Conservation (phyloP, 2,797 vertebrate genomes). For the Cirrhinus molitorella region DNA sequence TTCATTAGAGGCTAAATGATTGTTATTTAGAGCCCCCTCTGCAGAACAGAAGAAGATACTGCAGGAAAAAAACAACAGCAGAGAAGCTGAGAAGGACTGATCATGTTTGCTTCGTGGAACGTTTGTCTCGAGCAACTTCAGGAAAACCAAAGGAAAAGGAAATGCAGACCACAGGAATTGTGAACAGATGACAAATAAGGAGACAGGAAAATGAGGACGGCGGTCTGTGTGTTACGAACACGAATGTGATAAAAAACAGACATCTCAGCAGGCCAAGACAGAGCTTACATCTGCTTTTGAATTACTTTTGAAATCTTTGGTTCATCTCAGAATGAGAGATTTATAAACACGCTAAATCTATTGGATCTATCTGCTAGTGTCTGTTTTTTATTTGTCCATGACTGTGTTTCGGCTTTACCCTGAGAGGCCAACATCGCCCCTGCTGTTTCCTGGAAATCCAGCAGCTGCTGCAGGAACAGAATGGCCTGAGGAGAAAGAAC, state of each 20-base stretch:
- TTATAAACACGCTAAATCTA: neutral
- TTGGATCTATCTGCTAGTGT: neutral
- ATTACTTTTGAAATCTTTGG: neutral
- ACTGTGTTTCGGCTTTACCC: constrained; percentile 76
- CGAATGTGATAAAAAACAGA: neutral
- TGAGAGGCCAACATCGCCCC: constrained; percentile 98
- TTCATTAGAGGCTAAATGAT: neutral
- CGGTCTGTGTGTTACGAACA: neutral
- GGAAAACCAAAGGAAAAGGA: constrained; percentile 1
- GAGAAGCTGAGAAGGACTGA: no score
- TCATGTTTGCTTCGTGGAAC: neutral
- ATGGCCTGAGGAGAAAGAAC: constrained; percentile 85
- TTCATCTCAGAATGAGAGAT: neutral
- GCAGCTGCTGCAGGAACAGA: constrained; percentile 94
- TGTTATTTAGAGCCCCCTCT: neutral
- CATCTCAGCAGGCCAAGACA: neutral
- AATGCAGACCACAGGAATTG: neutral
- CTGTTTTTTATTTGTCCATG: neutral
- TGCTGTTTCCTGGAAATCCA: constrained; percentile 97
- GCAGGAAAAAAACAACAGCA: neutral
- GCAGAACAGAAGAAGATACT: neutral
- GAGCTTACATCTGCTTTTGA: neutral
- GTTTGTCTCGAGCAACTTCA: neutral
- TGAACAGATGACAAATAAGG: neutral
- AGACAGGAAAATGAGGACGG: neutral